Evolutionary conservation across 1,140 invertebrate species (phyloP).

Genomic region (Trichonephila inaurata): DNA sequence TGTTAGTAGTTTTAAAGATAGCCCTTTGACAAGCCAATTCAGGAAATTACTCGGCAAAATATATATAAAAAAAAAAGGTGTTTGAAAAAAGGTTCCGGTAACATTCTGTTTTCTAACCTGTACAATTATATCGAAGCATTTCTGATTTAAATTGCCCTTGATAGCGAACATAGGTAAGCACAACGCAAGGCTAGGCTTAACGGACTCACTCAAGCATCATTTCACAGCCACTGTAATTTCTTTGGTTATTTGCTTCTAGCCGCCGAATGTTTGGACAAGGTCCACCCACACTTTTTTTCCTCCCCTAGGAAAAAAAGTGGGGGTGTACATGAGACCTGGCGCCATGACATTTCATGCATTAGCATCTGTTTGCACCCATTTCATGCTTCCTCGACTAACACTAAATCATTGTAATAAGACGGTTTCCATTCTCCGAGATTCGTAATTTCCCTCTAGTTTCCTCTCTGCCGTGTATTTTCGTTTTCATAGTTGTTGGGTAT

Average conservation of each 20-base stretch:
- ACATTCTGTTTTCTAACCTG: not conserved
- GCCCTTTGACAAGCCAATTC: not conserved
- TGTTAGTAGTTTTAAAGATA: not conserved
- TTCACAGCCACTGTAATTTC: slow-evolving; percentile 54
- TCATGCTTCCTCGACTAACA: slow-evolving; percentile 63
- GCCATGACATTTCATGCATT: slow-evolving; percentile 69
- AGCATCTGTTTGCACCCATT: slow-evolving; percentile 70
- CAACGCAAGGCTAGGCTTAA: not conserved
- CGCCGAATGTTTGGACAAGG: slow-evolving; percentile 56
- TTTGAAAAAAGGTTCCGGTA: not conserved
- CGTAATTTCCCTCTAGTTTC: not conserved
- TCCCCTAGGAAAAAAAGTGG: slow-evolving; percentile 43
- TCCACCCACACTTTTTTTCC: slow-evolving; percentile 41
- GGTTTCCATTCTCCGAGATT: slow-evolving; percentile 19
- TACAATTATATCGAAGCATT: slow-evolving; percentile 26
- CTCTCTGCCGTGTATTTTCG: not conserved
- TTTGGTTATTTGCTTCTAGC: slow-evolving; percentile 36
- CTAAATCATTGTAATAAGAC: slow-evolving; percentile 70
- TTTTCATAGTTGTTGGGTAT: slow-evolving; percentile 28
- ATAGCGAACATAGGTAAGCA: slow-evolving; percentile 45
- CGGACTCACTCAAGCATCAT: slow-evolving; percentile 45
- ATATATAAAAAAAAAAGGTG: not conserved
- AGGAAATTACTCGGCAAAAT: not conserved
- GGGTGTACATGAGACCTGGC: slow-evolving; percentile 7
- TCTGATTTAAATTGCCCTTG: slow-evolving; percentile 49